Base-by-base conservation (phyloP, 2,888 invertebrate species). In the Drosophila longiperda region DNA sequence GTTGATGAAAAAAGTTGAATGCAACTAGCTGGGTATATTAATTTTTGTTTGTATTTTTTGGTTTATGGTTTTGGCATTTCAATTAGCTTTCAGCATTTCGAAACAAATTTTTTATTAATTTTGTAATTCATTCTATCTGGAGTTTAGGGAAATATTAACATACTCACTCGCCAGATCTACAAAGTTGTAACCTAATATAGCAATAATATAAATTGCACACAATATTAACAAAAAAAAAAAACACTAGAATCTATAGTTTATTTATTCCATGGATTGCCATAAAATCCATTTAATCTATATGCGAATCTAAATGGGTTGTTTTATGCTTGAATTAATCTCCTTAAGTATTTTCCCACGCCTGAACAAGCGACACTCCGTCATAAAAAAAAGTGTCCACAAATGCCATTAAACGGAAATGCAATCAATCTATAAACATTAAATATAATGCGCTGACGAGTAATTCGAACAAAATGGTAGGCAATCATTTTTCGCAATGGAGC, bases 1-100 rank as follows among this genome's bases (percentile, higher is more conserved):
- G 4, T 0, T 40, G 70, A 72, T 70, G 53, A 60, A 68, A 77
- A 75, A 73, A 69, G 66, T 68, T 78, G 26, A 40, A 36, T 63
- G 20, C 53, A 73, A 74, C 62, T 75, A 55, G 57, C 75, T 42
- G 29, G 42, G 66, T 66, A 78, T 80, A 72, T 69, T 65, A 74
- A 76, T 66, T 52, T 52, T 42, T 48, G 48, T 63, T 64, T 59
- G 11, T 8, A 9, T 17, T 54, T 40, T 20, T 23, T 36, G 29
- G 48, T 34, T 60, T 36, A 32, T 3, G 9, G 42, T 59, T 70
- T 69, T 64, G 34, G 45, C 29, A 65, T 40, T 69, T 34, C 11
- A 65, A 73, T 77, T 65, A 68, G 54, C 32, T 50, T 50, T 9
- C 34, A 12, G 15, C 6, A 38, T 8, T 42, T 12, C 7, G 11